Conservation (phyloP, 2,888 invertebrate genomes). For the Machimus rusticus region DNA sequence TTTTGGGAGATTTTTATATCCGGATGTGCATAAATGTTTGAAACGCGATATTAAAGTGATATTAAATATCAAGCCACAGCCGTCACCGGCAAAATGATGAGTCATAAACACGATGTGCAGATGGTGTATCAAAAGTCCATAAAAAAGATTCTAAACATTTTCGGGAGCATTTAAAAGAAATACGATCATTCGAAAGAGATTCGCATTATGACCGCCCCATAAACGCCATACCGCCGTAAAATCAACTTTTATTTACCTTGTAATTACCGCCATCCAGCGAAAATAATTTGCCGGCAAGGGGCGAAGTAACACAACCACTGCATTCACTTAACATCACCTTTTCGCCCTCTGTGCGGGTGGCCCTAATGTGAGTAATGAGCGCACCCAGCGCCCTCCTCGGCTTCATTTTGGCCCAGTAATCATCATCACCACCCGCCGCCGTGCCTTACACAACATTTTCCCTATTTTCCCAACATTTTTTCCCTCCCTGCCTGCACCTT, state of each 20-base stretch:
- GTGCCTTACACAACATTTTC: neutral
- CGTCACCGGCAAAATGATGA: neutral
- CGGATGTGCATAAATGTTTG: neutral
- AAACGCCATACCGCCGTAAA: neutral
- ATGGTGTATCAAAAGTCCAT: neutral
- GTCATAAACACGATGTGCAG: neutral
- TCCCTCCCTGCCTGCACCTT: neutral
- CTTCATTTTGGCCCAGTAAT: neutral
- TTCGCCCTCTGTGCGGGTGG: neutral
- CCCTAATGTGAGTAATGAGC: conserved; percentile 18
- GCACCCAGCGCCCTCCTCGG: neutral
- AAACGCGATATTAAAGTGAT: neutral
- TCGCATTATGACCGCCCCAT: neutral
- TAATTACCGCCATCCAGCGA: neutral
- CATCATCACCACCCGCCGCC: neutral
- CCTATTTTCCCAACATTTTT: neutral
- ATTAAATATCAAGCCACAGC: neutral
- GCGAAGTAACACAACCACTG: conserved; percentile 5
- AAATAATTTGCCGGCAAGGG: neutral
- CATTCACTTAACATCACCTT: conserved; percentile 5
- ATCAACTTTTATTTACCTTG: conserved; percentile 9
- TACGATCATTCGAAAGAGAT: neutral
- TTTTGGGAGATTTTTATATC: neutral
- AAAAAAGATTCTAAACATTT: neutral
- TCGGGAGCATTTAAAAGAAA: neutral